Evolutionary conservation across 2,797 vertebrate species (phyloP), one percentile per base, ranked within the genome.

Genomic region (Neostethus bicornis): DNA sequence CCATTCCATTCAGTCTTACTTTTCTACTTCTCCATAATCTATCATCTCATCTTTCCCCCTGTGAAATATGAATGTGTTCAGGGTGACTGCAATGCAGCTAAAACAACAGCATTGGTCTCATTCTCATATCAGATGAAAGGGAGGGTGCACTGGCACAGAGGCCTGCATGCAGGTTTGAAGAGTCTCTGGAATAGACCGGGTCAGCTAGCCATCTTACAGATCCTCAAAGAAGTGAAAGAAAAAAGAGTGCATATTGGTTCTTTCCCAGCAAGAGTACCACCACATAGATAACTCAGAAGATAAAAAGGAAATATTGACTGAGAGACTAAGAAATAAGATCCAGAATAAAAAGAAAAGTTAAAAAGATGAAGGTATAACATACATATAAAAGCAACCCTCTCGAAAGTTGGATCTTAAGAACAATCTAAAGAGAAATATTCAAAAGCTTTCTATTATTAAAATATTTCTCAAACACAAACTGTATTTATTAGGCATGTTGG

Each of bases 51-150:
- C 56, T 56, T 73, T 39, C 35, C 74, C 74, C 73, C 35, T 9
- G 57, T 77, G 75, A 76, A 62, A 83, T 69, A 48, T 49, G 38
- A 41, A 70, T n/a, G 51, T 48, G 49, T 75, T 68, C 41, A 26
- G 59, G 73, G 83, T 66, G 70, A 86, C 90, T 87, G 89, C 88
- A 91, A 76, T 90, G 89, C 88, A 89, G 89, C 77, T 84, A 73
- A 87, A 83, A 82, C 72, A 78, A 75, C 75, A 71, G 70, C 51
- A 54, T 44, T 25, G 39, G 63, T 73, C 52, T 52, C 28, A 25
- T 62, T 69, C 53, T 41, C 53, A 66, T 48, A 63, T 70, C 38
- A 71, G 71, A 71, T 35, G 51, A 31, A 58, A 66, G 66, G 68
- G 66, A 80, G 70, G 64, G 61, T 53, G 64, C 66, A 51, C 64